Conservation (phyloP, 2,888 invertebrate species). For the Cyclophora punctaria region DNA sequence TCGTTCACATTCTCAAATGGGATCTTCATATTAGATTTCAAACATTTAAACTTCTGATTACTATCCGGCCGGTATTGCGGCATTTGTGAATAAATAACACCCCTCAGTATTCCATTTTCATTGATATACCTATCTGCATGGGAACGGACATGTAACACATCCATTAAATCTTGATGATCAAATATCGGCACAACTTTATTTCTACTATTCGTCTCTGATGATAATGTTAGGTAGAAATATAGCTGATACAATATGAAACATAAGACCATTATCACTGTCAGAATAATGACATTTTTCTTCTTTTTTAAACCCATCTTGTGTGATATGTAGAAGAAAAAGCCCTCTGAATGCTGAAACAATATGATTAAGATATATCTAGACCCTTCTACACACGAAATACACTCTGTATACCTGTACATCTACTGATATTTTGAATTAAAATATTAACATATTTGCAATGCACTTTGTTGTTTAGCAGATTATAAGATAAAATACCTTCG, state of each 20-base stretch:
- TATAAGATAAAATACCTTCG: no score
- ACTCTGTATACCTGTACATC: no score
- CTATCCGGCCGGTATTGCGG: constrained; percentile 52
- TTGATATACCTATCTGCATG: constrained; percentile 56
- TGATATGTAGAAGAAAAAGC: no score
- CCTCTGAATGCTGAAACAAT: no score
- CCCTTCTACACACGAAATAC: no score
- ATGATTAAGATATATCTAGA: no score
- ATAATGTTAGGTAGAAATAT: constrained; percentile 57
- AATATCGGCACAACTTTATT: constrained; percentile 39
- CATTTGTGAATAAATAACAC: constrained; percentile 49
- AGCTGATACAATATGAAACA: constrained; percentile 61
- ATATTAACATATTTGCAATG: no score
- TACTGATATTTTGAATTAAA: no score
- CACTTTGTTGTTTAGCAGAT: no score
- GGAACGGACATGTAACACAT: constrained; percentile 41
- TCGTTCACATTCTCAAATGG: constrained; percentile 79
- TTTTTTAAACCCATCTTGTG: constrained; percentile 45
- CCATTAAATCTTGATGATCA: constrained; percentile 35
- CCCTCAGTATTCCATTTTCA: constrained; percentile 54
- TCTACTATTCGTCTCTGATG: constrained; percentile 39
- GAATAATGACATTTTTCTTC: constrained; percentile 56
- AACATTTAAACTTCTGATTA: constrained; percentile 58
- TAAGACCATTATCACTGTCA: constrained; percentile 45
- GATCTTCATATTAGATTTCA: constrained; percentile 45